These are phyloP conservation scores for Phyllotreta cruciferae DNA, from an alignment of 2,888 invertebrate species.

Conservation along the genomic window DNA sequence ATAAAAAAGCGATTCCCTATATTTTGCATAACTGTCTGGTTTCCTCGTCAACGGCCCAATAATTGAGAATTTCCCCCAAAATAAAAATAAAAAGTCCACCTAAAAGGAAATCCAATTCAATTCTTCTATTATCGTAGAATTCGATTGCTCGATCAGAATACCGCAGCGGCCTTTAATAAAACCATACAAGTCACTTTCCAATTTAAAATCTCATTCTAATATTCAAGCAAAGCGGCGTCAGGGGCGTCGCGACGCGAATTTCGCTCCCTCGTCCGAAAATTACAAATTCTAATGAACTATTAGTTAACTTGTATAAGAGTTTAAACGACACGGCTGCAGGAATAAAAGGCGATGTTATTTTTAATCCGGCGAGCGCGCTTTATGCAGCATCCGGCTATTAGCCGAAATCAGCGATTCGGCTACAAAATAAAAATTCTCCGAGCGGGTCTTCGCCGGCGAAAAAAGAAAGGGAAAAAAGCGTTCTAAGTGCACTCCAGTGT, in stretches of 20 bases:
- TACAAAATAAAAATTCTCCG: conserved; percentile 34
- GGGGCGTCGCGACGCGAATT: neutral
- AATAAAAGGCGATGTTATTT: neutral
- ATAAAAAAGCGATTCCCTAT: neutral
- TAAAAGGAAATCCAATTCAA: conserved; percentile 1
- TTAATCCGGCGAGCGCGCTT: conserved; percentile 13
- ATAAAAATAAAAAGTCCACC: too few relatives aligned
- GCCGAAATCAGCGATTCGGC: conserved; percentile 31
- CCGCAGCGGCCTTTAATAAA: conserved; percentile 8
- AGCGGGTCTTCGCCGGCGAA: conserved; percentile 16
- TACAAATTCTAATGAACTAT: neutral
- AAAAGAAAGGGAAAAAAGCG: conserved; percentile 30
- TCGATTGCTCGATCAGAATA: conserved; percentile 2
- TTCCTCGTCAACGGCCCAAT: neutral
- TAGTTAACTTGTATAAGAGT: too few relatives aligned
- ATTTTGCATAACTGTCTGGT: conserved; percentile 1
- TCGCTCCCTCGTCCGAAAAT: neutral
- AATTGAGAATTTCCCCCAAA: conserved; percentile 6
- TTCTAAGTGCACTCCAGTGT: conserved; percentile 45
- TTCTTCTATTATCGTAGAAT: conserved; percentile 8
- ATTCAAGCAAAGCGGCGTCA: neutral
- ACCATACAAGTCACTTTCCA: conserved; percentile 16
- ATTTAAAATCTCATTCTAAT: conserved; percentile 12
- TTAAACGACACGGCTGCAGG: too few relatives aligned
- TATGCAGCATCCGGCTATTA: conserved; percentile 26